Conservation (phyloP, 2,888 invertebrate genomes). For the Chaetogeoica ovagalla region DNA sequence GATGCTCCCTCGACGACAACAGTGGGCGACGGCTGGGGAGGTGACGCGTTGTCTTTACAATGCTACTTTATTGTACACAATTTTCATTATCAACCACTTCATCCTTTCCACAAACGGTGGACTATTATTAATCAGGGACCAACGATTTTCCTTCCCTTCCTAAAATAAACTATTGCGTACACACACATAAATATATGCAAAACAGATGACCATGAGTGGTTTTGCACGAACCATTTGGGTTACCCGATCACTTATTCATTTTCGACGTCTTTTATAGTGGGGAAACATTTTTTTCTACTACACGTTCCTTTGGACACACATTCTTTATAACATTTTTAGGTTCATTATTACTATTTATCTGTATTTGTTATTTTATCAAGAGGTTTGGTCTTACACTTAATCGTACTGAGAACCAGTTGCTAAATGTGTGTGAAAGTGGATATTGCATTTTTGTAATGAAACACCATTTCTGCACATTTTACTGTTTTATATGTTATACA, state of each 20-base stretch:
- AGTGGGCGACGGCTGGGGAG: not conserved
- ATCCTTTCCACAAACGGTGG: not conserved
- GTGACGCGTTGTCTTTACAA: conserved; percentile 18
- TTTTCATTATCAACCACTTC: conserved; percentile 38
- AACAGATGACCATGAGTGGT: conserved; percentile 7
- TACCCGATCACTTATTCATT: conserved; percentile 23
- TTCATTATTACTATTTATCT: no score
- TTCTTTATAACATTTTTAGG: no score
- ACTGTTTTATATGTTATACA: no score
- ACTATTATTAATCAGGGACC: conserved; percentile 4
- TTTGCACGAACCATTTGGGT: conserved; percentile 2
- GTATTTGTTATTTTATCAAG: no score
- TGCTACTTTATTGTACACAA: conserved; percentile 27
- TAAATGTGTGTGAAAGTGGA: no score
- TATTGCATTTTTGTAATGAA: no score
- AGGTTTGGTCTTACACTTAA: no score
- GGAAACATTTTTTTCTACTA: not conserved
- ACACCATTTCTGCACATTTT: no score
- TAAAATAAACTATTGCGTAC: conserved; percentile 33
- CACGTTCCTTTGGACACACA: no score
- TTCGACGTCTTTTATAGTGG: conserved; percentile 21
- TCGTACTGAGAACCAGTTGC: no score
- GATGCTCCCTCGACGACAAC: conserved; percentile 3
- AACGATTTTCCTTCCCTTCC: not conserved
- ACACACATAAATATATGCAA: conserved; percentile 1